Evolutionary conservation across 2,888 invertebrate species (phyloP).

Genomic region (Ceramica pisi): DNA sequence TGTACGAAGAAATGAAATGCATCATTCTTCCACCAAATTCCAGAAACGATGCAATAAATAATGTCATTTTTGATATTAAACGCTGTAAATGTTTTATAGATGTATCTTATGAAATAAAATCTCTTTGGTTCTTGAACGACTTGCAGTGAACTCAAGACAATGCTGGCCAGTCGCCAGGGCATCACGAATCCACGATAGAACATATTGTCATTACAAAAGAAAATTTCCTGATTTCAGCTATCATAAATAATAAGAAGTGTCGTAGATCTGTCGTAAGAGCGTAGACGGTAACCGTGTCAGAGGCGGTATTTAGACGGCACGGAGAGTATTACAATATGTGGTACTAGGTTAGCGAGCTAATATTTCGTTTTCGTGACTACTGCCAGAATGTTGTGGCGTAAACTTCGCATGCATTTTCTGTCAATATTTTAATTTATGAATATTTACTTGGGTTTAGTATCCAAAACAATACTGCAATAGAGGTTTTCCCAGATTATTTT

Average conservation of each 20-base stretch:
- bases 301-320: constrained; percentile 39
- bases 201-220: constrained; percentile 58
- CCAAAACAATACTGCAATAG: constrained; percentile 20
- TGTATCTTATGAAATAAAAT: constrained; percentile 19
- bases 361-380: constrained; percentile 32
- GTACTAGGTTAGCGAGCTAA: constrained; percentile 57
- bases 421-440: constrained; percentile 31
- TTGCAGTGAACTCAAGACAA: constrained; percentile 50
- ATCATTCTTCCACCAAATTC: constrained; percentile 42
- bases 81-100: constrained; percentile 43
- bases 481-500: constrained; percentile 19
- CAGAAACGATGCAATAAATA: constrained; percentile 35
- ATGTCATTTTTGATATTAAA: constrained; percentile 39
- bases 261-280: constrained; percentile 47
- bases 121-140: constrained; percentile 16
- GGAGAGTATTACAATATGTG: constrained; percentile 56
- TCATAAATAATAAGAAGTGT: constrained; percentile 63
- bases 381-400: constrained; percentile 38
- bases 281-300: constrained; percentile 55
- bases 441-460: constrained; percentile 23
- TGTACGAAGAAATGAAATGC: constrained; percentile 24
- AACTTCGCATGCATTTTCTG: constrained; percentile 14
- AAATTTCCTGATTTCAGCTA: constrained; percentile 54
- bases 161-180: constrained; percentile 59
- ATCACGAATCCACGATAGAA: constrained; percentile 22